Base-by-base conservation (phyloP, 2,797 vertebrate genomes). In the Coracias cyanogaster region DNA sequence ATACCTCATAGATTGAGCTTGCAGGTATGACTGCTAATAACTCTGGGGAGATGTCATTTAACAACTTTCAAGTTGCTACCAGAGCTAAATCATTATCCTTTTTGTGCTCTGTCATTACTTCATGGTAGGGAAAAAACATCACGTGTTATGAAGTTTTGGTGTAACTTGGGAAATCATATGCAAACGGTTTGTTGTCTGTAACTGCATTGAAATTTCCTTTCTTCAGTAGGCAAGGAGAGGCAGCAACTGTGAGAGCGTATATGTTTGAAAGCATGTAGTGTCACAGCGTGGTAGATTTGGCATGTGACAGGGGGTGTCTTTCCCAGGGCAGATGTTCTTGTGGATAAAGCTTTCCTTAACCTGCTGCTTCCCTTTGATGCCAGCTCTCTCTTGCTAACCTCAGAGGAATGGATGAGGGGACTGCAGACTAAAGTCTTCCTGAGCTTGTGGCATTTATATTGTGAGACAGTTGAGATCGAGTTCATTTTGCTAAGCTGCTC, bases 401-500 rank as follows among this genome's bases (percentile, higher is more conserved):
- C 18, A 22, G 29, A 72, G 55, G 28, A 76, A 77, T 28, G 25
- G 6, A 28, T 43, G 35, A 12, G 25, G 19, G 28, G 67, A 45
- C 37, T 66, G 70, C 39, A 90, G 70, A 31, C 67, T 70, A 51
- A 41, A 62, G 60, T 85, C 22, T n/a, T 90, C 69, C 66, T 82
- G 81, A 80, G 70, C 20, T 73, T 37, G 28, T 77, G 64, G 67
- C 55, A 77, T 90, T 96, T 96, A 78, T 89, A 71, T 70, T 82
- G 57, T 54, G 64, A 85, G 83, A 94, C 84, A 89, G 60, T 46
- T 90, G 78, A 82, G 83, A 93, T 67, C 1, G 2, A 92, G 90
- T 92, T 89, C 33, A 77, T 92, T 95, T 93, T 96, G 90, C 78
- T 96, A 61, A 96, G 84, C 71, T 92, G 74, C 72, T 96, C 83